Evolutionary conservation across 2,888 invertebrate genomes (phyloP).

Genomic region (Drosophila antonietae): DNA sequence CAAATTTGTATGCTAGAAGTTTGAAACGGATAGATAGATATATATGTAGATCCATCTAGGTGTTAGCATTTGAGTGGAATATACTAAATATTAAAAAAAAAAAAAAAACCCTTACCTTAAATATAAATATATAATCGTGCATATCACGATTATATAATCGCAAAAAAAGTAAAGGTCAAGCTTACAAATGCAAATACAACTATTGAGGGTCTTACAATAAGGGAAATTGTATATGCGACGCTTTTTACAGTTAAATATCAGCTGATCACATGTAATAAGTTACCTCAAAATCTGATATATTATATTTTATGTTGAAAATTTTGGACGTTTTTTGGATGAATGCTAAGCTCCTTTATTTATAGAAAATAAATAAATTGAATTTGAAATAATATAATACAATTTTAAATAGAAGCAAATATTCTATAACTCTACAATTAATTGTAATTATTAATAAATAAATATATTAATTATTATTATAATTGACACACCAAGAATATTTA

Average conservation of each 20-base stretch:
- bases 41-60: too few relatives aligned
- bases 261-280: too few relatives aligned
- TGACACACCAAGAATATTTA: slow-evolving; percentile 14
- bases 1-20: too few relatives aligned
- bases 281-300: neutral
- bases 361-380: neutral
- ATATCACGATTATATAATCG: neutral
- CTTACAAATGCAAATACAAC: too few relatives aligned
- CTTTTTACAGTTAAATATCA: neutral
- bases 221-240: neutral
- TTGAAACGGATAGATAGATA: too few relatives aligned
- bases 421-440: too few relatives aligned
- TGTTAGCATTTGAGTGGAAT: too few relatives aligned
- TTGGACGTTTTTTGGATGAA: neutral
- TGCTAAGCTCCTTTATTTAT: neutral
- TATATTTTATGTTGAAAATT: neutral
- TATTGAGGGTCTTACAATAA: neutral
- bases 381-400: neutral
- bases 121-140: neutral
- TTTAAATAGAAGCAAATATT: too few relatives aligned
- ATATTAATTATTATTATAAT: too few relatives aligned
- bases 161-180: neutral
- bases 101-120: too few relatives aligned
- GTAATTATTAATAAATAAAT: too few relatives aligned
- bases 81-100: too few relatives aligned